These are phyloP conservation scores for Ispidina lecontei DNA, from an alignment of 2,797 vertebrate genomes.

Conservation along the genomic window DNA sequence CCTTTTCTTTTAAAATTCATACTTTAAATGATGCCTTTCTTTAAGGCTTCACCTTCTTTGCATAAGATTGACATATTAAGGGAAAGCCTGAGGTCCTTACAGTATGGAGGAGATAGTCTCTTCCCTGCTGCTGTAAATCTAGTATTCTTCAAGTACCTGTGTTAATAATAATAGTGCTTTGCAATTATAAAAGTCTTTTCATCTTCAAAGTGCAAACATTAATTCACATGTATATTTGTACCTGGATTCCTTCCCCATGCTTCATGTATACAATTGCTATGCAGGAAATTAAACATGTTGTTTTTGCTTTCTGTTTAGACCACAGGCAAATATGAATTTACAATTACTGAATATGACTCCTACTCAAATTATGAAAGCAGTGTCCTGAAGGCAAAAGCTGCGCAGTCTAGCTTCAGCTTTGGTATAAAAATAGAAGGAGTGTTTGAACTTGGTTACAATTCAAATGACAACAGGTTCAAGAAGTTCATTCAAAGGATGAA, in stretches of 20 bases:
- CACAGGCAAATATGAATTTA: constrained; percentile 87
- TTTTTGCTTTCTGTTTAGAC: constrained; percentile 82
- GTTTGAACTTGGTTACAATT: constrained; percentile 79
- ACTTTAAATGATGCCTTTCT: neutral
- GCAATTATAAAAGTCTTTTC: constrained; percentile 58
- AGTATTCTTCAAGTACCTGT: constrained; percentile 16
- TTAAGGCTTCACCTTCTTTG: constrained; percentile 1
- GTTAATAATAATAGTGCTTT: constrained; percentile 54
- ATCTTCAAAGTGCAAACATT: constrained; percentile 66
- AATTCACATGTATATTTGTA: constrained; percentile 50
- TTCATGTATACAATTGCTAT: constrained; percentile 24
- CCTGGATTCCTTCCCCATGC: constrained; percentile 7
- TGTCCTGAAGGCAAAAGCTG: constrained; percentile 38
- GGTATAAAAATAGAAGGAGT: constrained; percentile 69
- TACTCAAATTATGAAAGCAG: constrained; percentile 82
- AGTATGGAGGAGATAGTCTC: neutral
- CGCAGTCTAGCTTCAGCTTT: constrained; percentile 62
- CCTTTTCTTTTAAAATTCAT: neutral
- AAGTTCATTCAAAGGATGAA: constrained; percentile 81
- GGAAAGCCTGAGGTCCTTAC: constrained; percentile 24
- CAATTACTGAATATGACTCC: constrained; percentile 79
- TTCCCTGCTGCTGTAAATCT: constrained; percentile 40
- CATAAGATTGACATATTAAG: constrained; percentile 4
- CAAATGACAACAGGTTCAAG: constrained; percentile 67
- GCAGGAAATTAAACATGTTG: constrained; percentile 46